Base-by-base conservation (phyloP, 2,113 vertebrate genomes). In the Setophaga petechia region DNA sequence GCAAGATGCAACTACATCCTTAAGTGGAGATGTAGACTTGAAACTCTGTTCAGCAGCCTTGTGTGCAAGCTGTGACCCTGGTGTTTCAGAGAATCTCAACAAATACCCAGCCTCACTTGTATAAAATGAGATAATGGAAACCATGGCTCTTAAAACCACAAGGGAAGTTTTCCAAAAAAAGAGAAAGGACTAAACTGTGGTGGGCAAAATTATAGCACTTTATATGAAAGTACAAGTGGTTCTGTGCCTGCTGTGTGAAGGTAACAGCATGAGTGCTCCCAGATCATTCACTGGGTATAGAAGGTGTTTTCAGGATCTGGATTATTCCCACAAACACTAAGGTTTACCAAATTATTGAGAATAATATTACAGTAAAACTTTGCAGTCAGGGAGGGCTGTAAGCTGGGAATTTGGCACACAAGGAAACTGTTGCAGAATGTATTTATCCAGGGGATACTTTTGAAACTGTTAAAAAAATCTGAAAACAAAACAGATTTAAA, bases 121-220 rank as follows among this genome's bases (percentile, higher is more conserved):
- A 87, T 74, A 65, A 86, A 93, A 74, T 75, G 63, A 95, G 83
- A 88, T 93, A 87, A 95, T 90, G 84, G 80, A 81, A 93, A 93
- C 63, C n/a, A 43, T 21, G 47, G 35, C 16, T 95, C 39, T 84
- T 52, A 87, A 93, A 92, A 63, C 39, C 51, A 51, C 51, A 69
- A 80, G 43, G 11, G 30, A 84, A 59, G 5, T 81, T 89, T 47
- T 1, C 4, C 43, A 58, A 84, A 73, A 65, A 65, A 62, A 57
- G 43, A 37, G 3, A 35, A 47, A 47, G 24, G 22, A 39, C 72
- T 58, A 12, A 88, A 62, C 33, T 52, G 15, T 33, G 55, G 46
- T 77, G 57, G 65, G 86, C 31, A 92, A 78, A 92, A 92, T 77
- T 76, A 72, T 10, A 85, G 78, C 19, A n/a, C 63, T 71, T 80